A percentile compares a stretch with the other conserved stretches of the same genome.
Conservation (phyloP, 2,888 invertebrate genomes). For the Cantharis nigra region DNA sequence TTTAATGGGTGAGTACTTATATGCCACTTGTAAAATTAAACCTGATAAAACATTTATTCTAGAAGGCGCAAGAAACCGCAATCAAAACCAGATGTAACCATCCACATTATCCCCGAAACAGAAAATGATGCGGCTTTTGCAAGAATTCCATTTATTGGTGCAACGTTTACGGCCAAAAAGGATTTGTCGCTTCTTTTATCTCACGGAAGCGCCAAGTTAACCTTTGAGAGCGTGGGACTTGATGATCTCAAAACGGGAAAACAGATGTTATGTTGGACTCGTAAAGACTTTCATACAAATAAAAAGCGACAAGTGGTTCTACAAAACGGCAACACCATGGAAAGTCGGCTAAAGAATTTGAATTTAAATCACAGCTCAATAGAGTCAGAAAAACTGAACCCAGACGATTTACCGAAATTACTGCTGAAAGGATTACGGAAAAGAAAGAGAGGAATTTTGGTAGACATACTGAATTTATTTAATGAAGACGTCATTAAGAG, state of each 20-base stretch:
- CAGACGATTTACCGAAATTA: too few species aligned
- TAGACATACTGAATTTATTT: background rate
- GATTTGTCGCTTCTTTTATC: conserved; percentile 59
- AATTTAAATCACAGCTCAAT: background rate
- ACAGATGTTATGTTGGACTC: conserved; percentile 57
- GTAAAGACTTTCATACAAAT: conserved; percentile 49
- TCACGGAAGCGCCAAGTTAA: conserved; percentile 56
- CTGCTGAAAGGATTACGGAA: background rate
- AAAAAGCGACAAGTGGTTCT: background rate
- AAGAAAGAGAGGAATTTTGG: background rate
- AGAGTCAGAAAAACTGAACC: background rate
- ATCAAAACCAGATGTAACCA: conserved; percentile 65
- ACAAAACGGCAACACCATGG: background rate
- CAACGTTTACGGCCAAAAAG: conserved; percentile 47
- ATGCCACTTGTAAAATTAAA: too few species aligned
- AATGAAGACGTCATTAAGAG: background rate
- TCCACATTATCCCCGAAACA: conserved; percentile 64
- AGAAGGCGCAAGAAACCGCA: conserved; percentile 61
- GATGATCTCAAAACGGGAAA: conserved; percentile 42
- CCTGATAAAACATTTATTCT: conserved; percentile 24
- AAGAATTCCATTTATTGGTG: conserved; percentile 62
- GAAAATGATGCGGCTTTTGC: conserved; percentile 53
- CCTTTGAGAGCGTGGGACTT: conserved; percentile 27
- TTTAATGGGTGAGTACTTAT: conserved; percentile 68
- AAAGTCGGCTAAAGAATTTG: background rate